Evolutionary conservation across 2,113 vertebrate genomes (phyloP).

Genomic region (Castor canadensis): DNA sequence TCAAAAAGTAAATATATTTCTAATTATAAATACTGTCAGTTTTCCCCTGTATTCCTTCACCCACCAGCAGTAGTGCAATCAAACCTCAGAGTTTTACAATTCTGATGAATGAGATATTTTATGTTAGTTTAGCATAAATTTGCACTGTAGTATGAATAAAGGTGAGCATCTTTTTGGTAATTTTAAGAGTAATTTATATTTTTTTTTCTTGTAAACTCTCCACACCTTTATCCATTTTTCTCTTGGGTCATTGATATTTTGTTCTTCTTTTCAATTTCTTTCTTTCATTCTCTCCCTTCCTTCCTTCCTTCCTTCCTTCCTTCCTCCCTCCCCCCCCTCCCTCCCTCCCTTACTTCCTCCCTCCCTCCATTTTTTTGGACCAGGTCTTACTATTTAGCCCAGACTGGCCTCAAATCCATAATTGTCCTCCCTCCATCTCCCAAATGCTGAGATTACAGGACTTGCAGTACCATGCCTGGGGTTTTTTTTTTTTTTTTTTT

Average conservation of each 20-base stretch:
- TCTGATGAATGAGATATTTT: neutral
- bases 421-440: too few species aligned
- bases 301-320: too few species aligned
- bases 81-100: neutral
- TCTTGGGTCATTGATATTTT: neutral
- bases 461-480: too few species aligned
- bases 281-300: too few species aligned
- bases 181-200: neutral
- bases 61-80: neutral
- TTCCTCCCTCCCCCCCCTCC: too few species aligned
- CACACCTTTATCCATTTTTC: neutral
- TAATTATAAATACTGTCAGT: neutral
- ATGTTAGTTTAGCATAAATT: neutral
- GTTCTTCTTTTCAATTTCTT: neutral
- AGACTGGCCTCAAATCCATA: too few species aligned
- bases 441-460: too few species aligned
- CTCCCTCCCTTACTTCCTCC: too few species aligned
- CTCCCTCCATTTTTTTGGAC: too few species aligned
- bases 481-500: neutral
- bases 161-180: neutral
- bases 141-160: neutral
- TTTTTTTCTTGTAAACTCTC: neutral
- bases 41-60: neutral
- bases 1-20: neutral
- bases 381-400: too few species aligned